These are phyloP conservation scores for Bos indicus DNA, from an alignment of 2,113 vertebrate genomes.

Conservation along the genomic window DNA sequence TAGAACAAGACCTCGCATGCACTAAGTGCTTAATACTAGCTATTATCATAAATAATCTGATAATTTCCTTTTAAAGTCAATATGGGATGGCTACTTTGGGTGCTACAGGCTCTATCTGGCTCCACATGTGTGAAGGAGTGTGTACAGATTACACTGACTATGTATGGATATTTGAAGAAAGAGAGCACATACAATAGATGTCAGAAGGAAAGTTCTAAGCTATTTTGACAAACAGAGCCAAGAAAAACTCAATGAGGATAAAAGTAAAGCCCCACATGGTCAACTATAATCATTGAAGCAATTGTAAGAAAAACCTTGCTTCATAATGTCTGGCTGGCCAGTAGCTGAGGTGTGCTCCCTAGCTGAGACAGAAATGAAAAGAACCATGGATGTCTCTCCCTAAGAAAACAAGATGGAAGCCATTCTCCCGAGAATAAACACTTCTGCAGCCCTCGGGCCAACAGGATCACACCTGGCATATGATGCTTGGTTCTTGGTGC, in stretches of 20 bases:
- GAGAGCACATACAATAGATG: background rate
- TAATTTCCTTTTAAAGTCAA: background rate
- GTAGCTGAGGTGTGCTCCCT: background rate
- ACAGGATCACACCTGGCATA: background rate
- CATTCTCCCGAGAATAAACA: background rate
- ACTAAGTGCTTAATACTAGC: background rate
- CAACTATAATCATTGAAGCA: background rate
- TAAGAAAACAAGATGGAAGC: background rate
- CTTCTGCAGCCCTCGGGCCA: background rate
- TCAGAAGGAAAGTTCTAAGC: background rate
- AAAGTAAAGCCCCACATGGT: background rate
- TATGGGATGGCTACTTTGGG: background rate
- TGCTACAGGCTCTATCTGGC: background rate
- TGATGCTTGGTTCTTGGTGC: background rate
- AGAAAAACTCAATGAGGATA: slow-evolving; percentile 10
- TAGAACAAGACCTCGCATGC: background rate
- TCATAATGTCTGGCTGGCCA: background rate
- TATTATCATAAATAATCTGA: background rate
- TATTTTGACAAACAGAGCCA: slow-evolving; percentile 19
- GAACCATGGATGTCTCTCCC: background rate
- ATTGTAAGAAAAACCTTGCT: background rate
- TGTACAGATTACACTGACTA: background rate
- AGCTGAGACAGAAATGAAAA: background rate
- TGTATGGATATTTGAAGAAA: background rate
- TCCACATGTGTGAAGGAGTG: background rate